A percentile compares a stretch with the other conserved stretches of the same genome.
These are phyloP conservation scores for Metopia argyrocephala DNA, from an alignment of 2,888 invertebrate genomes.

Conservation along the genomic window DNA sequence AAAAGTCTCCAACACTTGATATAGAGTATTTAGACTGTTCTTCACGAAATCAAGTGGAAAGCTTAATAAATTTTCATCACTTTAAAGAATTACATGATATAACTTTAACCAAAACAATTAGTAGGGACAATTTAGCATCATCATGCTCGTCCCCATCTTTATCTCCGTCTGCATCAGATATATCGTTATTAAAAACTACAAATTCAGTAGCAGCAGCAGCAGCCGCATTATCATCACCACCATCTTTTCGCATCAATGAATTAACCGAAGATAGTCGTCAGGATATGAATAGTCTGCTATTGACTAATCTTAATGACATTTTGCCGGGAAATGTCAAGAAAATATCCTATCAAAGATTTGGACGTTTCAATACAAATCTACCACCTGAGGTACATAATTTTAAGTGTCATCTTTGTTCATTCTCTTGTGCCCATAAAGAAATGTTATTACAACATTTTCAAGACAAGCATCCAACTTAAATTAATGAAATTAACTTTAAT, in stretches of 20 bases:
- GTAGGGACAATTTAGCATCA: background rate
- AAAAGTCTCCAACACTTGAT: constrained; percentile 9
- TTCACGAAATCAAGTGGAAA: constrained; percentile 8
- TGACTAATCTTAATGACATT: constrained; percentile 17
- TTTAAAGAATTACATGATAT: constrained; percentile 5
- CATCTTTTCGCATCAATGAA: background rate
- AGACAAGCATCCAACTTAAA: constrained; percentile 70
- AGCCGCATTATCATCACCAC: background rate
- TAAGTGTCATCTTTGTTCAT: constrained; percentile 74
- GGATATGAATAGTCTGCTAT: constrained; percentile 28
- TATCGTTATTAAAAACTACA: background rate
- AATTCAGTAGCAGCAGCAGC: background rate
- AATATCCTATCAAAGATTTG: constrained; percentile 73
- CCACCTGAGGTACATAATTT: constrained; percentile 67
- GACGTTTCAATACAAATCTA: constrained; percentile 69
- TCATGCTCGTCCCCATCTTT: background rate
- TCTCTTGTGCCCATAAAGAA: constrained; percentile 70
- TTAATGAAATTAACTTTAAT: background rate
- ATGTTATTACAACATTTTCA: constrained; percentile 71
- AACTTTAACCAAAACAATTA: background rate
- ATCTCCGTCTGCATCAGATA: background rate
- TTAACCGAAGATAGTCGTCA: background rate
- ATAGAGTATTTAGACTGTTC: constrained; percentile 40
- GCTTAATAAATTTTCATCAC: constrained; percentile 36
- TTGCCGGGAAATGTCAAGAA: constrained; percentile 63